A percentile compares a stretch with the other conserved stretches of the same genome.
These are phyloP conservation scores for Trichomalopsis sarcophagae DNA, from an alignment of 1,140 invertebrate genomes.

Conservation along the genomic window DNA sequence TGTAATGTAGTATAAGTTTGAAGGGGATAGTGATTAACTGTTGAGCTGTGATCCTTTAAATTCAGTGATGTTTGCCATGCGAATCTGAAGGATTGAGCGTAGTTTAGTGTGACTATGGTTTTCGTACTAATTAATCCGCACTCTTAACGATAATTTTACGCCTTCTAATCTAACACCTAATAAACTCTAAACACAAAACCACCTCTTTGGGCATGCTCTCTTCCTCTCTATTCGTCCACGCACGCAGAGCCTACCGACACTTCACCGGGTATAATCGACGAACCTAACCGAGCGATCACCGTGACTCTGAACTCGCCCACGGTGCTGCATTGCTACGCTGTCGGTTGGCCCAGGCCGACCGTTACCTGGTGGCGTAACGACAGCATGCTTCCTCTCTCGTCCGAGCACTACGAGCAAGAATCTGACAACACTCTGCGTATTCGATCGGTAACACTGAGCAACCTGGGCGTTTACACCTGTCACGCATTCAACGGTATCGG, in stretches of 20 bases:
- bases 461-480: slow-evolving; percentile 89
- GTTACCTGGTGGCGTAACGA: slow-evolving; percentile 92
- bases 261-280: slow-evolving; percentile 76
- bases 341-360: slow-evolving; percentile 86
- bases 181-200: slow-evolving; percentile 10
- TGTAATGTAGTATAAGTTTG: not conserved
- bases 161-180: not conserved
- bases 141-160: slow-evolving; percentile 23
- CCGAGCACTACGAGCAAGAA: slow-evolving; percentile 83
- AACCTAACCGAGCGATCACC: slow-evolving; percentile 78
- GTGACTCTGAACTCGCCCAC: slow-evolving; percentile 83
- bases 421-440: slow-evolving; percentile 85
- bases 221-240: slow-evolving; percentile 8
- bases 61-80: not conserved
- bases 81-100: not conserved
- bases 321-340: slow-evolving; percentile 86
- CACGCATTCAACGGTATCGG: slow-evolving; percentile 90
- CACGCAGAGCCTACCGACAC: slow-evolving; percentile 71
- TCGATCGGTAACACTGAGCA: slow-evolving; percentile 80
- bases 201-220: slow-evolving; percentile 52
- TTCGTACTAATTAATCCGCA: slow-evolving; percentile 14
- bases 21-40: not conserved
- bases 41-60: not conserved
- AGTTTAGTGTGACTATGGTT: not conserved
- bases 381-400: slow-evolving; percentile 81